Evolutionary conservation across 1,140 invertebrate species (phyloP).

Genomic region (Bathynomus jamesi): DNA sequence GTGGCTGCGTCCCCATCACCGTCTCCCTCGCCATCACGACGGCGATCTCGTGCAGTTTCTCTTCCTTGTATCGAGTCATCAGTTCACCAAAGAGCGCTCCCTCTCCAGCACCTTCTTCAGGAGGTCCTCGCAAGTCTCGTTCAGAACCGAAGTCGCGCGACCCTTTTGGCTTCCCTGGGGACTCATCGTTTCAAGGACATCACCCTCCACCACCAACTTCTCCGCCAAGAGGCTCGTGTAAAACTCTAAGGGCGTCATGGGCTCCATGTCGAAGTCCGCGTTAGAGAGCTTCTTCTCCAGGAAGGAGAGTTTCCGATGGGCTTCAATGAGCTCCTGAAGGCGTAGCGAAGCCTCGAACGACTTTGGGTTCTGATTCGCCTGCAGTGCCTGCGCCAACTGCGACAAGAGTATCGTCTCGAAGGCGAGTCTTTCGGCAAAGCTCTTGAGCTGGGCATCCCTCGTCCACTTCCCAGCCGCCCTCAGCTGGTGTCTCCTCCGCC

Average conservation of each 20-base stretch:
- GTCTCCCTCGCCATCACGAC: constrained; percentile 38
- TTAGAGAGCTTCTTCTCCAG: constrained; percentile 36
- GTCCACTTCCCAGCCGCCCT: constrained; percentile 55
- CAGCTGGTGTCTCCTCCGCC: constrained; percentile 37
- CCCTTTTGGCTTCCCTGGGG: constrained; percentile 2
- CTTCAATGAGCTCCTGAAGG: constrained; percentile 61
- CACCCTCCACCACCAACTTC: constrained; percentile 33
- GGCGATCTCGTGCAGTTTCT: constrained; percentile 59
- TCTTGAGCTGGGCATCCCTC: constrained; percentile 55
- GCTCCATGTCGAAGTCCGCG: constrained; percentile 35
- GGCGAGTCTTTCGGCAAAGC: constrained; percentile 64
- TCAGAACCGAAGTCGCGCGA: constrained; percentile 11
- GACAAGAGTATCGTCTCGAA: constrained; percentile 62
- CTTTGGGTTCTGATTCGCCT: constrained; percentile 52
- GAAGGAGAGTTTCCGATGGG: constrained; percentile 34
- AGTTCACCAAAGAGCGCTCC: constrained; percentile 45
- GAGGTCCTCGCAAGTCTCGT: constrained; percentile 29
- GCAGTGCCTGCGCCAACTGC: constrained; percentile 44
- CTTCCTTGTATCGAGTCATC: constrained; percentile 56
- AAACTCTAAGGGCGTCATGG: constrained; percentile 32
- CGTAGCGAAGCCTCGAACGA: constrained; percentile 49
- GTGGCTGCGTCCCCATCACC: constrained; percentile 25
- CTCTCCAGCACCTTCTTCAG: constrained; percentile 29
- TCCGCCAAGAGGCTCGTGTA: constrained; percentile 35
- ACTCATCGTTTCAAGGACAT: constrained; percentile 11